Conservation (phyloP, 2,113 vertebrate species). For the Stegostoma tigrinum region DNA sequence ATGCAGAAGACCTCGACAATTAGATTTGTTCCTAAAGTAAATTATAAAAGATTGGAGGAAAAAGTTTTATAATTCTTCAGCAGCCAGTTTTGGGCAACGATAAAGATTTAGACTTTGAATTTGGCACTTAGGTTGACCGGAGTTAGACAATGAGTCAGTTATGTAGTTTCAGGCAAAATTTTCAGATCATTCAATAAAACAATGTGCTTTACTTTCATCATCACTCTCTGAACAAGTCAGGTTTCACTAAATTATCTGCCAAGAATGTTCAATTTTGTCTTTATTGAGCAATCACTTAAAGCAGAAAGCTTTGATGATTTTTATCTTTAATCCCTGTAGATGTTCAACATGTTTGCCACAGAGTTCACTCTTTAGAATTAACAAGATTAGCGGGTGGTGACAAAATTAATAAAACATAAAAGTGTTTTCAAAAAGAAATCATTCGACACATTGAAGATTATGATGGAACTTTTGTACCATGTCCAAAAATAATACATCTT, state of each 20-base stretch:
- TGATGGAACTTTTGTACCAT: background rate
- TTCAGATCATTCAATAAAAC: background rate
- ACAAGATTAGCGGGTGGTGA: conserved; percentile 28
- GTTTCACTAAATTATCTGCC: background rate
- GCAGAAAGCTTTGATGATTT: conserved; percentile 24
- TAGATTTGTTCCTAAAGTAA: no score
- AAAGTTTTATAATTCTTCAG: background rate
- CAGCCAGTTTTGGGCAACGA: background rate
- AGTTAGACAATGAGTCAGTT: background rate
- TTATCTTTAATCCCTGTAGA: background rate
- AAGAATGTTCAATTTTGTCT: background rate
- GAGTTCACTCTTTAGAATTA: background rate
- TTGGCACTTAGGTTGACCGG: background rate
- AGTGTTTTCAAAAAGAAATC: background rate
- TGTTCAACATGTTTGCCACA: conserved; percentile 12
- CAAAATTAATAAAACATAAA: conserved; percentile 26
- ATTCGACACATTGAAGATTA: conserved; percentile 14
- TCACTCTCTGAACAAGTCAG: background rate
- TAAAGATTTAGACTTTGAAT: background rate
- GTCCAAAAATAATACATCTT: background rate
- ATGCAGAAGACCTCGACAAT: background rate
- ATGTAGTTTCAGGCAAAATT: background rate
- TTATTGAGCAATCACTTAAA: conserved; percentile 14
- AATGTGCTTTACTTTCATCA: background rate
- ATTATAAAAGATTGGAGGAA: background rate